Evolutionary conservation across 2,888 invertebrate species (phyloP), one percentile per base, ranked within the genome.

Genomic region (Blastobasis adustella): DNA sequence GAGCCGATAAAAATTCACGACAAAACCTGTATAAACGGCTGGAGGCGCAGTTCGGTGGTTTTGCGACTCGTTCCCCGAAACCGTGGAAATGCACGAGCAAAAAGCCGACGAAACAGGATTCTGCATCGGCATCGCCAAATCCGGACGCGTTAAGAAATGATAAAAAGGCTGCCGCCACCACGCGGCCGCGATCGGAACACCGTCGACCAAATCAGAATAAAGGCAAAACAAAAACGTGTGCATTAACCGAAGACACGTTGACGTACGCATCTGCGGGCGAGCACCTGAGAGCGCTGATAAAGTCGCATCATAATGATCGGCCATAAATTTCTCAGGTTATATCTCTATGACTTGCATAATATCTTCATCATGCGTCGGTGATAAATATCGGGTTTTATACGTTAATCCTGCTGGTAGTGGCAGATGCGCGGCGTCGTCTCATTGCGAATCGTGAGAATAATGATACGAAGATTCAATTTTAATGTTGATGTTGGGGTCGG

Each of bases 141-240:
- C 85, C 81, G 87, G 82, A 79, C 80, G 83, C 83, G 84, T 82
- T 82, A 84, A 85, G 79, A 83, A 82, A 82, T 80, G 84, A 83
- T 84, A 85, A 84, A 84, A 83, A 76, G 77, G 76, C 79, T 71
- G 79, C 84, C 82, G 82, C 76, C 68, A 58, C 63, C 66, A 66
- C 63, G 51, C 53, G 67, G 65, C 66, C 64, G 63, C 66, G 69
- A 67, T 68, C 66, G 69, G 62, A 62, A 60, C 57, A 64, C 58
- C 58, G 62, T 64, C 65, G 72, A 69, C 2, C 73, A 73, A 73
- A 70, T 67, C 67, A 66, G 67, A 66, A 66, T 60, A 62, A 63
- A 57, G 62, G 58, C 60, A 64, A 68, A 46, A 47, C 36, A 48
- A 54, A 52, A 57, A 63, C 62, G 60, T 62, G 63, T 67, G 63